Evolutionary conservation across 2,113 vertebrate genomes (phyloP).

Genomic region (Propithecus coquereli): DNA sequence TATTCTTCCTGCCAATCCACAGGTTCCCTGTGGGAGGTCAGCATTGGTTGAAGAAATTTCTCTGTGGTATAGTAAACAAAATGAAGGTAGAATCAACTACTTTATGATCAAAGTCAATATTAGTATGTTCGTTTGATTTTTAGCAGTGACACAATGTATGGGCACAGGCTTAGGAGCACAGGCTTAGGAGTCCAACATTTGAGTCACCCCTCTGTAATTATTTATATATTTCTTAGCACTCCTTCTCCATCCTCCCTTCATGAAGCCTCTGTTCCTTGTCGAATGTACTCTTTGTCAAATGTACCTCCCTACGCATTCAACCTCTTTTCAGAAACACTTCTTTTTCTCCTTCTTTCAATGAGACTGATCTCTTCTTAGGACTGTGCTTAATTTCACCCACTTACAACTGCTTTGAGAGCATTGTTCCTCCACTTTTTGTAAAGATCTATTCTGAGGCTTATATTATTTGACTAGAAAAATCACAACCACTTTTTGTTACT

Average conservation of each 20-base stretch:
- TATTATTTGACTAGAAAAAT: not conserved
- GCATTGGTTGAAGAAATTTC: not conserved
- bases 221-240: not conserved
- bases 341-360: not conserved
- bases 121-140: constrained; percentile 30
- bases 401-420: not conserved
- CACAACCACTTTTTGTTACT: not conserved
- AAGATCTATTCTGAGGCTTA: not conserved
- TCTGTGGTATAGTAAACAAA: constrained; percentile 11
- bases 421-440: not conserved
- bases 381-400: not conserved
- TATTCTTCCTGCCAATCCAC: not conserved
- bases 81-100: not conserved
- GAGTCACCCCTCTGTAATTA: not conserved
- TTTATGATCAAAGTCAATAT: not conserved
- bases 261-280: not conserved
- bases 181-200: not conserved
- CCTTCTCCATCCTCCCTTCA: not conserved
- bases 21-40: not conserved
- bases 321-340: not conserved
- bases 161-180: not conserved
- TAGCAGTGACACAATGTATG: not conserved
- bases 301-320: not conserved
- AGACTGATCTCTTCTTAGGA: not conserved
- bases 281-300: not conserved